Evolutionary conservation across 2,113 vertebrate genomes (phyloP).

Genomic region (Pachycephala philippinensis): DNA sequence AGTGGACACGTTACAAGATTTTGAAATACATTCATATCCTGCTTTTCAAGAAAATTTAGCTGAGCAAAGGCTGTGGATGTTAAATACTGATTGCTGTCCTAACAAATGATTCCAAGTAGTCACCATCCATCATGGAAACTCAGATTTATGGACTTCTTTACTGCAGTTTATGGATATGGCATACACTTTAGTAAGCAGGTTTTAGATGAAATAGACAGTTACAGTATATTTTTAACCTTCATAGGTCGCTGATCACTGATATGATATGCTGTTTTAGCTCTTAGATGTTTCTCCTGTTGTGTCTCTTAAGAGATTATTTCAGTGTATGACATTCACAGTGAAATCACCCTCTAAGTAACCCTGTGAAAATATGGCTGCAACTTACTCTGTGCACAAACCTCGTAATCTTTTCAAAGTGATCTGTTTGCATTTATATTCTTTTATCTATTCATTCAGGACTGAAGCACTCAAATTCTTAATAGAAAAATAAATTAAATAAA

Average conservation of each 20-base stretch:
- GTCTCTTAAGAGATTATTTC: background rate
- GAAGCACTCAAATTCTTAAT: background rate
- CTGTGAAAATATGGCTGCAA: background rate
- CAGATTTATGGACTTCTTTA: background rate
- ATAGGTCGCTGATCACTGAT: background rate
- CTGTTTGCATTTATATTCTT: background rate
- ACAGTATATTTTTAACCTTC: background rate
- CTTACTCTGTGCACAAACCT: background rate
- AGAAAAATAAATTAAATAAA: constrained; percentile 17
- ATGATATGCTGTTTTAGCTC: background rate
- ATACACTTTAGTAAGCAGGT: background rate
- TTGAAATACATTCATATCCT: background rate
- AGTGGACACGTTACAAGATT: background rate
- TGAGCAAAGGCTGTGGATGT: background rate
- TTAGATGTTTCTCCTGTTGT: background rate
- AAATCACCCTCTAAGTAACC: background rate
- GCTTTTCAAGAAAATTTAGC: background rate
- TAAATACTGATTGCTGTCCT: background rate
- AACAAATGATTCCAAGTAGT: background rate
- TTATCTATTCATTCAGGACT: background rate
- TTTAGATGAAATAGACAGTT: background rate
- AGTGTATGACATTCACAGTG: background rate
- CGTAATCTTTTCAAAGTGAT: background rate
- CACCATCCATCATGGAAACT: background rate
- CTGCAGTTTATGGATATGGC: background rate